Evolutionary conservation across 1,140 invertebrate genomes (phyloP).

Genomic region (Caligus rogercresseyi): DNA sequence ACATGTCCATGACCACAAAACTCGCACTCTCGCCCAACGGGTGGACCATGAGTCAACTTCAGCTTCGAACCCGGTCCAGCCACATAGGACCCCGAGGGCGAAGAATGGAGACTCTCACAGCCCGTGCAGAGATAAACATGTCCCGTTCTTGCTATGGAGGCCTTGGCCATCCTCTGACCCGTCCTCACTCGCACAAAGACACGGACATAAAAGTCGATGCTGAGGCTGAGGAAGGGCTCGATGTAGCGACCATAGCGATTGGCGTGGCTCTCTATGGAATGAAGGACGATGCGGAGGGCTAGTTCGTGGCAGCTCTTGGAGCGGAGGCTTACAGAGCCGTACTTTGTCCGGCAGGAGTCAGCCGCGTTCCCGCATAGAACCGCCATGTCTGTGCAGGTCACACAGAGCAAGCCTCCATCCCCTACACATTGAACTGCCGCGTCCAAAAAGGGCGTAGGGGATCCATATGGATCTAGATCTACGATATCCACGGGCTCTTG

Average conservation of each 20-base stretch:
- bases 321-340: conserved; percentile 71
- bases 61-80: conserved; percentile 38
- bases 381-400: conserved; percentile 94
- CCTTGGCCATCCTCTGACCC: conserved; percentile 32
- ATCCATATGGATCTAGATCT: conserved; percentile 95
- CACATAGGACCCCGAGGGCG: conserved; percentile 49
- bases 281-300: conserved; percentile 66
- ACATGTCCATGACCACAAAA: conserved; percentile 54
- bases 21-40: conserved; percentile 45
- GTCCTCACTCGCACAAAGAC: conserved; percentile 72
- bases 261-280: conserved; percentile 73
- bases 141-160: conserved; percentile 48
- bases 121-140: conserved; percentile 72
- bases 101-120: conserved; percentile 56
- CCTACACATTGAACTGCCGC: conserved; percentile 61
- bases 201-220: conserved; percentile 91
- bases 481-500: conserved; percentile 47
- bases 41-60: conserved; percentile 43
- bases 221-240: conserved; percentile 69
- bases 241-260: conserved; percentile 84
- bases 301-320: conserved; percentile 88
- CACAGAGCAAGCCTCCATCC: conserved; percentile 63
- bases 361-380: conserved; percentile 84
- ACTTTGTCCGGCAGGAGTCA: conserved; percentile 85
- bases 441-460: conserved; percentile 80